Conservation (phyloP, 35 echinoderm and acorn worm species). For the Hemicentrotus pulcherrimus region DNA sequence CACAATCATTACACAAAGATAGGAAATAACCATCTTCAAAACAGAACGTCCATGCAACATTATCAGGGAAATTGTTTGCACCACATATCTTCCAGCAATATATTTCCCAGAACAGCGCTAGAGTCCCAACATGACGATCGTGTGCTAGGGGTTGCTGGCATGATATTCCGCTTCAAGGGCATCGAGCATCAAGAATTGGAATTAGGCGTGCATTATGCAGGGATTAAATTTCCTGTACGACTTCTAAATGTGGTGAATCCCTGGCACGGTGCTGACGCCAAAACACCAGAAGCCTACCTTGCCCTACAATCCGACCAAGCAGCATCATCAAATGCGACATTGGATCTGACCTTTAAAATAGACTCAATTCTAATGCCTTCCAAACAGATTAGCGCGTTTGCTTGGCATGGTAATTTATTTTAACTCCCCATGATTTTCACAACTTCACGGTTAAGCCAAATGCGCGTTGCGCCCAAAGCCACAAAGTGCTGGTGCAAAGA, state of each 20-base stretch:
- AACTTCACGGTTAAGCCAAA: neutral
- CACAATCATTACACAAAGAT: neutral
- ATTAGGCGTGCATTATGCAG: constrained; percentile 18
- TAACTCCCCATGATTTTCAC: constrained; percentile 17
- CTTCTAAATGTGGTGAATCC: neutral
- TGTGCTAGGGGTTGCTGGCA: neutral
- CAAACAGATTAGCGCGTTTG: constrained; percentile 30
- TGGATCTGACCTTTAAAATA: constrained; percentile 32
- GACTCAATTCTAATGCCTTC: constrained; percentile 12
- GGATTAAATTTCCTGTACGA: constrained; percentile 34
- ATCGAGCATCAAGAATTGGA: neutral
- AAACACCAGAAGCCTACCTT: constrained; percentile 17
- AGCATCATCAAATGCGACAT: neutral
- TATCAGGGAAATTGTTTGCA: neutral
- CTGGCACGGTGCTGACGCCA: neutral
- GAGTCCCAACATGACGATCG: neutral
- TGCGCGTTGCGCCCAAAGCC: neutral
- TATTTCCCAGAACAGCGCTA: neutral
- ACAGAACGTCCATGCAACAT: neutral
- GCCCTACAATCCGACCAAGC: neutral
- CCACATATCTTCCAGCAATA: neutral
- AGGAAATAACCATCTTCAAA: neutral
- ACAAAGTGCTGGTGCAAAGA: neutral
- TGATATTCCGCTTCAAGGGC: neutral
- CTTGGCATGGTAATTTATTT: constrained; percentile 15